Evolutionary conservation across 2,113 vertebrate species (phyloP).

Genomic region (Nymphicus hollandicus): DNA sequence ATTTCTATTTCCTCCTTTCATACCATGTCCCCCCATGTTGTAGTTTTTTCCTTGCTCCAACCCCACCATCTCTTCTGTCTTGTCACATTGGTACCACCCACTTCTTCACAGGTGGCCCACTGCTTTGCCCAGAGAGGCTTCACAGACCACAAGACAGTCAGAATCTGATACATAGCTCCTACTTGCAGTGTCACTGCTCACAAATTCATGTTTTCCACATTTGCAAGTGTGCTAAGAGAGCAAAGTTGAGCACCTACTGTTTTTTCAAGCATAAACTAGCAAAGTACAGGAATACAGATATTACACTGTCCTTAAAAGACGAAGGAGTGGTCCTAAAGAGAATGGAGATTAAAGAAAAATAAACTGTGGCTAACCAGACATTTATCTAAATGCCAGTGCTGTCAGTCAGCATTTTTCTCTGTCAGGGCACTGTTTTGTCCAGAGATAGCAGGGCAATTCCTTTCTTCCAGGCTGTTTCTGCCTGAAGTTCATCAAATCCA

Average conservation of each 20-base stretch:
- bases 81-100: neutral
- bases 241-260: neutral
- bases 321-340: neutral
- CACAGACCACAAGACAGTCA: neutral
- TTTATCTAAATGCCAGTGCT: neutral
- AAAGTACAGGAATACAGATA: neutral
- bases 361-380: neutral
- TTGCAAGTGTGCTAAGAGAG: neutral
- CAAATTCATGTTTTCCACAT: neutral
- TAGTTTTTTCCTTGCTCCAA: neutral
- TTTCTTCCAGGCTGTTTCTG: neutral
- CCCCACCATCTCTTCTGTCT: neutral
- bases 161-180: accelerated
- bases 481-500: neutral
- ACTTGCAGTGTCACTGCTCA: neutral
- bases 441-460: neutral
- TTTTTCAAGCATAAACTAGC: neutral
- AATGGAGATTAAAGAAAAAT: neutral
- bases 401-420: neutral
- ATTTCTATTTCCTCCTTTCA: neutral
- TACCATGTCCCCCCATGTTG: neutral
- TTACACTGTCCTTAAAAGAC: neutral
- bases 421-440: neutral
- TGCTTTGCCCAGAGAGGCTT: neutral
- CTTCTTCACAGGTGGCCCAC: neutral